Conservation (phyloP, 1,140 invertebrate species). For the Matsumurasca onukii region DNA sequence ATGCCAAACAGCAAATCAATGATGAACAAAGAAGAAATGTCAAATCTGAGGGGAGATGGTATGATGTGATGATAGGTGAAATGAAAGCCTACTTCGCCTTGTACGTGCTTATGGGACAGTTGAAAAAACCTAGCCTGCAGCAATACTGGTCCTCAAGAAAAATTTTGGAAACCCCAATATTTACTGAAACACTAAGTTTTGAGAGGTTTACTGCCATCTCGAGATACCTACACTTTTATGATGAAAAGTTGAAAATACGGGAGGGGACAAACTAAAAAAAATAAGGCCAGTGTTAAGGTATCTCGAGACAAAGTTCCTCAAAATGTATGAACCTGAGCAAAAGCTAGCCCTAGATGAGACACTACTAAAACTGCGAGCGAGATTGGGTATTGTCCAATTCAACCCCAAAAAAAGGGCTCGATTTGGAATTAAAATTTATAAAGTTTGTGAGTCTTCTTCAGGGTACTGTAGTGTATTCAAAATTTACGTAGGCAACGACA, state of each 20-base stretch:
- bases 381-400: too few species aligned
- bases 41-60: background rate
- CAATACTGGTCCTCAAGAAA: background rate
- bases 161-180: background rate
- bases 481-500: constrained; percentile 4
- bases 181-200: background rate
- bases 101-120: background rate
- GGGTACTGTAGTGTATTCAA: too few species aligned
- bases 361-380: background rate
- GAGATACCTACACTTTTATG: background rate
- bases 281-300: too few species aligned
- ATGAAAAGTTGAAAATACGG: background rate
- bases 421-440: background rate
- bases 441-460: too few species aligned
- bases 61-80: background rate
- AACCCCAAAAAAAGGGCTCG: background rate
- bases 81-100: background rate
- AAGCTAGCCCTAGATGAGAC: background rate
- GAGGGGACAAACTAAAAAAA: background rate
- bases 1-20: background rate
- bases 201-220: too few species aligned
- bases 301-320: background rate
- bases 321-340: background rate
- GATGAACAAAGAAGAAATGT: background rate
- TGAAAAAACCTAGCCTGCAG: background rate